phyloP scores from a whole-genome alignment of 2,113 vertebrate species.

The Anhinga anhinga region DNA sequence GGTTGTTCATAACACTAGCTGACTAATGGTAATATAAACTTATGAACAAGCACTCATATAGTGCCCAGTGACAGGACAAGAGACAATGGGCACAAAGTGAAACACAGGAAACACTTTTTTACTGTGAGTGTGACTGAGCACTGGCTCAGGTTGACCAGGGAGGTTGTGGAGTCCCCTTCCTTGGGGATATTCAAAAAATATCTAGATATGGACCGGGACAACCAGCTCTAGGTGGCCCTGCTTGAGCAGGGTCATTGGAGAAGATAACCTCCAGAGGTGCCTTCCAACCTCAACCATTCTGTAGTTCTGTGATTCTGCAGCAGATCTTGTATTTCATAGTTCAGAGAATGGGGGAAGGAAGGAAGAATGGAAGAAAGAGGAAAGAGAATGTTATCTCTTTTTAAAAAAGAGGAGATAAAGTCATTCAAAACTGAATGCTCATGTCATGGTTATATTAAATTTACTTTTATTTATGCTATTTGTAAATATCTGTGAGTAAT shows the following conservation, averaged over 20 bases:
- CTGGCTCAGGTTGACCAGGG: neutral
- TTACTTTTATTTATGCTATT: neutral
- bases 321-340: neutral
- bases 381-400: neutral
- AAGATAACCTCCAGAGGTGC: neutral
- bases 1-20: neutral
- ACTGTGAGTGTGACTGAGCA: neutral
- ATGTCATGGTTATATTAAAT: neutral
- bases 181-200: neutral
- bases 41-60: neutral
- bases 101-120: neutral
- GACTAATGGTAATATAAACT: neutral
- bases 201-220: neutral
- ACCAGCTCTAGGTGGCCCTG: neutral
- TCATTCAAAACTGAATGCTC: neutral
- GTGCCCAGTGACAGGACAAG: neutral
- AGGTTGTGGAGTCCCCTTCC: neutral
- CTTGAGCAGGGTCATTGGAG: rapidly evolving
- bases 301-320: neutral
- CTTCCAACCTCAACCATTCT: neutral
- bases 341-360: neutral
- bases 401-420: neutral
- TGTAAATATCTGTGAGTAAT: neutral
- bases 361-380: neutral
- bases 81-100: neutral